A percentile compares a stretch with the other conserved stretches of the same genome.
phyloP scores from a whole-genome alignment of 2,113 vertebrate genomes.

The Drymodes brunneopygia region DNA sequence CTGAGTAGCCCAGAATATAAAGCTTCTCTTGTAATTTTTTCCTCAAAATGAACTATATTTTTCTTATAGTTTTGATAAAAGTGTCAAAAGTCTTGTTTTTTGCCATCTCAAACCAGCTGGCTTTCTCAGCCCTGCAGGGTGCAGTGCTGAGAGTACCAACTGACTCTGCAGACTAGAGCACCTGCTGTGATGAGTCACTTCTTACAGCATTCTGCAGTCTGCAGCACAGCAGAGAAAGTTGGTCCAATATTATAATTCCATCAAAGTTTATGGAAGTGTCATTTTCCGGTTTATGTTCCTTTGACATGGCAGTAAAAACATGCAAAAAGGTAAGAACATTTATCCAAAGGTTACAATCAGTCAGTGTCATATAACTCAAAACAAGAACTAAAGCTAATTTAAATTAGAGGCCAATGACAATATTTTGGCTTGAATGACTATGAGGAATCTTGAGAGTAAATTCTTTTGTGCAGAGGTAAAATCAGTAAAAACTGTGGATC shows the following conservation, averaged over 20 bases:
- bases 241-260: not conserved
- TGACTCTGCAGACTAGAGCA: not conserved
- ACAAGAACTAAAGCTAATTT: not conserved
- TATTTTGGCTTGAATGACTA: not conserved
- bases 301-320: slow-evolving; percentile 1
- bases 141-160: not conserved
- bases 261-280: not conserved
- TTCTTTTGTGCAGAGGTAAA: not conserved
- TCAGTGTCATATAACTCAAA: not conserved
- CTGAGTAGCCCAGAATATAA: not conserved
- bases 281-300: not conserved
- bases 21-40: not conserved
- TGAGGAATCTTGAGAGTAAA: not conserved
- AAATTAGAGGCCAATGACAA: not conserved
- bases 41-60: not conserved
- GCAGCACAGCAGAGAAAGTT: not conserved
- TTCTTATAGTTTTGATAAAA: not conserved
- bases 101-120: not conserved
- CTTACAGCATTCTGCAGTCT: not conserved
- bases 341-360: not conserved
- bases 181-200: slow-evolving; percentile 3
- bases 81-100: not conserved
- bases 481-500: not conserved
- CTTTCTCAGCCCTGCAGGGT: not conserved
- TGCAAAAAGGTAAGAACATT: not conserved